Base-by-base conservation (phyloP, 2,113 vertebrate species). In the Rallus limicola region DNA sequence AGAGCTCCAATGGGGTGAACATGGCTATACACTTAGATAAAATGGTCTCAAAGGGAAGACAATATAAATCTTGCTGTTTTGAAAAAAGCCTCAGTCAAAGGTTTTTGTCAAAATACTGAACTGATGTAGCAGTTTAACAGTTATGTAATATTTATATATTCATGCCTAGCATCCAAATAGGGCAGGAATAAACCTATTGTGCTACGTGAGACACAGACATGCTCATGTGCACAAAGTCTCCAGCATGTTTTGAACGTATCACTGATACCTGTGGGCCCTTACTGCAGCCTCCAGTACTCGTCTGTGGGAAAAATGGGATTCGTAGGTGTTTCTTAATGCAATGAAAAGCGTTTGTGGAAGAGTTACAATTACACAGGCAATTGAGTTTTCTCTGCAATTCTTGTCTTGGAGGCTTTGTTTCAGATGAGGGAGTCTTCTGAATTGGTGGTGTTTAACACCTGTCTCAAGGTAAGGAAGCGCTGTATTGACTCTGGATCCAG, bases 91-190 rank as follows among this genome's bases (percentile, higher is more conserved):
- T 76, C 85, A 84, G 87, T 78, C 81, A 82, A 84, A 95, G 31
- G 56, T 75, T 96, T 97, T 93, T 11, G 7, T 92, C 38, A 86
- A 92, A 92, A 70, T 71, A 67, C 2, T 65, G 67, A 91, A 84
- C n/a, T 82, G 89, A 89, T 87, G 40, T 44, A 79, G 81, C 91
- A 89, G 81, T 95, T 92, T 84, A 91, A 86, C 59, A 1, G 3
- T 76, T 92, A 86, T 68, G 95, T 92, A 89, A 59, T 71, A 91
- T 96, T 91, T 87, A 95, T 92, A 40, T 93, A 75, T 84, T 92
- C 88, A 42, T 75, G 56, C 65, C 29, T 40, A 23, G 33, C 62
- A 95, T 91, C n/a, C 83, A 93, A 75, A 94, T 75, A 93, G 86
- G 77, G 89, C 91, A 92, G 80, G 46, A 71, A n/a, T n/a, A n/a